Base-by-base conservation (phyloP, 2,888 invertebrate genomes). In the Lampropteryx suffumata region DNA sequence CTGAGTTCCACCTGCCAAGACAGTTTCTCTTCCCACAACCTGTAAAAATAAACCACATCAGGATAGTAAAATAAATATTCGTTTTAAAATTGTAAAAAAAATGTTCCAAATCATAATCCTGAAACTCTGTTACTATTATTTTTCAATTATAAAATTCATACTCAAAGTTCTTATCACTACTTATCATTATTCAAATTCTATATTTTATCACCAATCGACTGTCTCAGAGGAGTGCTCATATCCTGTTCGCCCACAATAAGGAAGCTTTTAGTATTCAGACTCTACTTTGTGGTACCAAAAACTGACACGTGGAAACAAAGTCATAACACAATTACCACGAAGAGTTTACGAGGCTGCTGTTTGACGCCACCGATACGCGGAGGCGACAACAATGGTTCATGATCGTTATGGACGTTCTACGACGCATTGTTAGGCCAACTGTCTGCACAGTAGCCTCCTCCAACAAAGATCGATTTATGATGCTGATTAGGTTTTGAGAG, bases 21-120 rank as follows among this genome's bases (percentile, higher is more conserved):
- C 93, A n/a, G 96, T 94, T 69, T 95, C 96, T 65, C 95, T 94
- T 32, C 97, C 97, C 37, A 98, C 94, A 62, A 94, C 93, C 98
- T 98, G 87, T n/a, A 86, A 62, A 36, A 45, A 12, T 1, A 35
- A 10, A 28, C 10, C 13, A 34, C n/a, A n/a, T 3, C 21, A 30
- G 11, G 12, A 7, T 14, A 32, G 8, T 10, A 29, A 11, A 28
- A n/a, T n/a, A n/a, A n/a, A n/a, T n/a, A n/a, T n/a, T n/a, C n/a
- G n/a, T n/a, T n/a, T n/a, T n/a, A n/a, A n/a, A n/a, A n/a, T n/a
- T n/a, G n/a, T n/a, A n/a, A n/a, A n/a, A n/a, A n/a, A n/a, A n/a
- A n/a, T n/a, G n/a, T n/a, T n/a, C n/a, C n/a, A n/a, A n/a, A n/a
- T n/a, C n/a, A n/a, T n/a, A n/a, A n/a, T n/a, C n/a, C n/a, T n/a